Evolutionary conservation across 2,888 invertebrate species (phyloP), one percentile per base, ranked within the genome.

Genomic region (Ceriagrion tenellum): DNA sequence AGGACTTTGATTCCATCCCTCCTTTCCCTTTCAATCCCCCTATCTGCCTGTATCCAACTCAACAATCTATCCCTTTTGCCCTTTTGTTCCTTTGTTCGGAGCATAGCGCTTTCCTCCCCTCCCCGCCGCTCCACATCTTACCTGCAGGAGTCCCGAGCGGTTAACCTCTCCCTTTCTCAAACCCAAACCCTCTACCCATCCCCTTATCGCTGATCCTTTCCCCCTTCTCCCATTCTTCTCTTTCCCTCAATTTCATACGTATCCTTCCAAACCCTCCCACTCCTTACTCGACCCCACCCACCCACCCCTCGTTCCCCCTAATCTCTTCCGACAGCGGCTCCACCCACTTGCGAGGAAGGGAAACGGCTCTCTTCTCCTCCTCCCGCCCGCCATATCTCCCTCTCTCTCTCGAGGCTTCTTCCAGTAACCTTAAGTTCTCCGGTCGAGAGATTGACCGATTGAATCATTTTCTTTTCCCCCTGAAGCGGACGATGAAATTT

Each of bases 11-110:
- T 81, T 35, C 47, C 30, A 81, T 6, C 81, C n/a, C 81, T 81
- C 8, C 81, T n/a, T 81, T 69, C 81, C 81, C 16, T 12, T 89
- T 35, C 89, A 81, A 35, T 20, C 55, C n/a, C 55, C 55, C n/a
- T 35, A 81, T 30, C 81, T 81, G 30, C 30, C 81, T 81, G 81
- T 81, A 81, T 81, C 81, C 35, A 81, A 13, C 81, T 35, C 81
- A 81, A 81, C 81, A 81, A 81, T 81, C 55, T 89, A 89, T 89
- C 89, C 55, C 89, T 55, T 88, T 47, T 89, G 47, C 55, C 55
- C 47, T 93, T 63, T 93, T 93, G 23, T 59, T 40, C 35, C 91
- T 63, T 63, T 69, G 93, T 35, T 93, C 69, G 69, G 40, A 18
- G 40, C 40, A 69, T 20, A 20, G 35, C 35, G 40, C 91, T 20